Evolutionary conservation across 2,888 invertebrate species (phyloP), one percentile per base, ranked within the genome.

Genomic region (Pristionchus arcanus): DNA sequence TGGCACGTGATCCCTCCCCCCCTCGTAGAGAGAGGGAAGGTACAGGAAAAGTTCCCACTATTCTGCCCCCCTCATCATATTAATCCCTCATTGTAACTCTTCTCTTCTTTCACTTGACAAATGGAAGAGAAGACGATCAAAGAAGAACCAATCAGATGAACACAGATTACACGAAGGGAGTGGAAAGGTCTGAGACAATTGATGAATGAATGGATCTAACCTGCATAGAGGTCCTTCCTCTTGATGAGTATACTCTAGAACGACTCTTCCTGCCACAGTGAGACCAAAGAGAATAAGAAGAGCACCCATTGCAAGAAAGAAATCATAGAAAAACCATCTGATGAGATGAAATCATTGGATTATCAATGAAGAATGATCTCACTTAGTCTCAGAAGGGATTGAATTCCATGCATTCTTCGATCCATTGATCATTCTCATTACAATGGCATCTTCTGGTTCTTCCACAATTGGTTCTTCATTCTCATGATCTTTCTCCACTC

Each of bases 271-370:
- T 34, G 28, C 25, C 9, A 86, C 86, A n/a, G 66, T 66, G 11
- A 66, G 25, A 66, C 25, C 25, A 66, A 86, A 86, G 34, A 86
- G 86, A 86, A 66, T 37, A 42, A 86, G 86, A 13, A 86, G 63
- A 66, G 15, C 13, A 3, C 19, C 28, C 34, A 66, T 37, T 15
- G 86, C 86, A 37, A 86, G 59, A 25, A 86, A 9, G 34, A 49
- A 34, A 37, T 86, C 86, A 19, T 42, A 42, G 63, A 53, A 83
- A 31, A 83, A 83, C 83, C 83, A 83, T 83, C 83, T 83, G 77
- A 77, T 34, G 16, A 31, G 34, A 34, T 5, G 9, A 2, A 71
- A 4, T 71, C 21, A 42, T 25, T 42, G 1, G 77, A 77, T 21
- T 25, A 2, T 9, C 19, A 31, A 68, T 15, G 68, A 16, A 42